Evolutionary conservation across 2,888 invertebrate species (phyloP).

Genomic region (Ametastegia equiseti): DNA sequence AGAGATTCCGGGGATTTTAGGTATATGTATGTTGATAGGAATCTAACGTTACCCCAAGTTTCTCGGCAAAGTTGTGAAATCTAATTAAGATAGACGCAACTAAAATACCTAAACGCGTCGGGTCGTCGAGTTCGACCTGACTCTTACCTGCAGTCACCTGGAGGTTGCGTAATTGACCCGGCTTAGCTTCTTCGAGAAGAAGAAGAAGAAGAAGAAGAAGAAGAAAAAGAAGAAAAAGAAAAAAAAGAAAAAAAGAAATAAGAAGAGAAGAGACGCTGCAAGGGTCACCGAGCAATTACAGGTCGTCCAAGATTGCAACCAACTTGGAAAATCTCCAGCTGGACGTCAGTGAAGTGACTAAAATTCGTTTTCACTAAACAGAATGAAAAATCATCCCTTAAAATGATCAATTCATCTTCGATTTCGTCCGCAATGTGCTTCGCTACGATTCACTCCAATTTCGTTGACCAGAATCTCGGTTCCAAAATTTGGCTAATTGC

Average conservation of each 20-base stretch:
- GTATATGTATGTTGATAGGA: background rate
- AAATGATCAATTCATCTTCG: no score
- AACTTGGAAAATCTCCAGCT: conserved; percentile 26
- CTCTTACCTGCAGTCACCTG: background rate
- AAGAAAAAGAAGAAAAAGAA: no score
- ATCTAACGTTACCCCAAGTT: conserved; percentile 15
- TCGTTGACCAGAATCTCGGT: no score
- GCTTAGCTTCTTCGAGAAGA: background rate
- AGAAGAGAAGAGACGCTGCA: conserved; percentile 13
- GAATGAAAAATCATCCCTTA: no score
- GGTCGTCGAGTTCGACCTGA: background rate
- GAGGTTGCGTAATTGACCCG: conserved; percentile 30
- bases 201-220: no score
- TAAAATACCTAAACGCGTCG: conserved; percentile 28
- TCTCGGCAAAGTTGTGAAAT: background rate
- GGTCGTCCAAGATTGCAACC: conserved; percentile 34
- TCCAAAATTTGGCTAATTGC: no score
- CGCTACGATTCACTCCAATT: no score
- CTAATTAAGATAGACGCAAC: conserved; percentile 41
- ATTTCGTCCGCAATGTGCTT: no score
- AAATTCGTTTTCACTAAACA: no score
- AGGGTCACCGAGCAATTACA: conserved; percentile 9
- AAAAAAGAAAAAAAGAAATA: no score
- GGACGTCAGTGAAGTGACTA: background rate
- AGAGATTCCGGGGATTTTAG: background rate